A percentile compares a stretch with the other conserved stretches of the same genome.
Conservation (phyloP, 2,888 invertebrate species). For the Hydrotaea diabolus region DNA sequence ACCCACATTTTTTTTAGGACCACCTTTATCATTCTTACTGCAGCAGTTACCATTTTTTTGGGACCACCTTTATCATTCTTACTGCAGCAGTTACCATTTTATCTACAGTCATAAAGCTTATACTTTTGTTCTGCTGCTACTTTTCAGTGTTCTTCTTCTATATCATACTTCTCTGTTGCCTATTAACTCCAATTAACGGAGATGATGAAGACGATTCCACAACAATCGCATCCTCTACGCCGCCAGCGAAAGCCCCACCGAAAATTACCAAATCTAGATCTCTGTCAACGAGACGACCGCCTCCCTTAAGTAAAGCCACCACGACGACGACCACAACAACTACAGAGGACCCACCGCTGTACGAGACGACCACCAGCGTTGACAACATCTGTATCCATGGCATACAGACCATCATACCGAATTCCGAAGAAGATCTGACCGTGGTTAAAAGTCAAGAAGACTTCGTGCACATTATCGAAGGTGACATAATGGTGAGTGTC, state of each 20-base stretch:
- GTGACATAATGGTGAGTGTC: slow-evolving; percentile 78
- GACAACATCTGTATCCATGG: slow-evolving; percentile 78
- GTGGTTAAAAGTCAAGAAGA: slow-evolving; percentile 72
- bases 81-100: too few relatives aligned
- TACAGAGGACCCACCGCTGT: slow-evolving; percentile 35
- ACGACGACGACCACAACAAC: slow-evolving; percentile 41
- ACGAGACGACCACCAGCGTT: slow-evolving; percentile 70
- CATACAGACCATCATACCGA: slow-evolving; percentile 69
- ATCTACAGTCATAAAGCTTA: too few relatives aligned
- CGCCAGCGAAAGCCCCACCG: slow-evolving; percentile 50
- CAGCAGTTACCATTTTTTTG: too few relatives aligned
- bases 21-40: too few relatives aligned
- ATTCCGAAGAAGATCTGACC: slow-evolving; percentile 69
- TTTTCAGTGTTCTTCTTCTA: slow-evolving; percentile 41
- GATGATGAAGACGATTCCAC: slow-evolving; percentile 47
- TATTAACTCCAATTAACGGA: slow-evolving; percentile 43
- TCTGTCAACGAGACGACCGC: slow-evolving; percentile 12
- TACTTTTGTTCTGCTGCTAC: too few relatives aligned
- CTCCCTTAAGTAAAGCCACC: slow-evolving; percentile 32
- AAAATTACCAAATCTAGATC: slow-evolving; percentile 67
- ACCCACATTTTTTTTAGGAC: too few relatives aligned
- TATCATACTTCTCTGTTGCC: slow-evolving; percentile 51
- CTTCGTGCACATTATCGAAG: slow-evolving; percentile 77
- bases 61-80: too few relatives aligned
- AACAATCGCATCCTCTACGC: background rate